phyloP scores from a whole-genome alignment of 2,888 invertebrate genomes.

The Corythucha ciliata region DNA sequence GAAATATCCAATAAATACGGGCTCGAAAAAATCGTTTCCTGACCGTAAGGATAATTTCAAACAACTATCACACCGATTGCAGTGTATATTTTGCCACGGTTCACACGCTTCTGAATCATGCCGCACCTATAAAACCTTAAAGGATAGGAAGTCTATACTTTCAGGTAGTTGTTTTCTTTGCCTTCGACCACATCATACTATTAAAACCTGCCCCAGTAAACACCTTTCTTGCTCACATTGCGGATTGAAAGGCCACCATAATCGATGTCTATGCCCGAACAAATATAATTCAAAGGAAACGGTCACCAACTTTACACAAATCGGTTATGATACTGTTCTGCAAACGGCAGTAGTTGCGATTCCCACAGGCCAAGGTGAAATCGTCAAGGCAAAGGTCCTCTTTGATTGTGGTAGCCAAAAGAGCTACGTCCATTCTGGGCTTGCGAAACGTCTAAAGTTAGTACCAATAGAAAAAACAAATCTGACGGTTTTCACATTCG shows the following conservation, averaged over 20 bases:
- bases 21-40: too few relatives aligned
- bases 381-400: not conserved
- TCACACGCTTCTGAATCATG: too few relatives aligned
- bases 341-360: not conserved
- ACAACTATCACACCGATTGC: too few relatives aligned
- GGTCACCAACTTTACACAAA: not conserved
- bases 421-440: not conserved
- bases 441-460: not conserved
- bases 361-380: not conserved
- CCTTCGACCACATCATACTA: too few relatives aligned
- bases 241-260: not conserved
- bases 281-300: not conserved
- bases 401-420: too few relatives aligned
- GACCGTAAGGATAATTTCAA: too few relatives aligned
- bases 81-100: too few relatives aligned
- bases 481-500: conserved; percentile 1
- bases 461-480: not conserved
- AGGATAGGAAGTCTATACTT: too few relatives aligned
- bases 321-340: not conserved
- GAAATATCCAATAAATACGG: too few relatives aligned
- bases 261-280: conserved; percentile 1
- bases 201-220: too few relatives aligned
- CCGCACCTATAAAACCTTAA: too few relatives aligned
- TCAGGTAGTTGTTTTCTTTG: too few relatives aligned
- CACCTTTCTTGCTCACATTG: conserved; percentile 4